Percentiles rank a stretch among this genome's conserved stretches.
These are phyloP conservation scores for Exaiptasia diaphana DNA, from an alignment of 64 coral and sea anemone species.

Conservation along the genomic window DNA sequence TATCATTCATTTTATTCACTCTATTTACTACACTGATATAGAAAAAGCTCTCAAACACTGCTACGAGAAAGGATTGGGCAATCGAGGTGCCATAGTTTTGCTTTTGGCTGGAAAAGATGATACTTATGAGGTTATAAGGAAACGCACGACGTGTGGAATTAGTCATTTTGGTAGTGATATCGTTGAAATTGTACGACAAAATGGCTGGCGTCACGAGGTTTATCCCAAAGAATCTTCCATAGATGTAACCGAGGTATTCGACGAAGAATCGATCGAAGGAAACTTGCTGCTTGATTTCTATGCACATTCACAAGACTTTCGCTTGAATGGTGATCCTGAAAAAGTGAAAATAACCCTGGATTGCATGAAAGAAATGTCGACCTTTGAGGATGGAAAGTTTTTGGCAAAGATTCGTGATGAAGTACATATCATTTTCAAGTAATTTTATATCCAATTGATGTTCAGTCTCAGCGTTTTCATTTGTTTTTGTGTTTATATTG, in stretches of 20 bases:
- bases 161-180: not conserved
- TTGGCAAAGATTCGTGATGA: too few species aligned
- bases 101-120: too few species aligned
- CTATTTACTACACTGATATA: constrained; percentile 5
- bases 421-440: too few species aligned
- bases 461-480: too few species aligned
- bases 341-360: constrained; percentile 3
- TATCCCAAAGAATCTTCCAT: constrained; percentile 36
- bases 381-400: not conserved
- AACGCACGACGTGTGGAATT: too few species aligned
- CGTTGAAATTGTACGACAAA: constrained; percentile 21
- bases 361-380: not conserved
- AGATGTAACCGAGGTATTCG: constrained; percentile 53
- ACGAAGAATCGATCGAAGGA: constrained; percentile 15
- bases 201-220: constrained; percentile 38
- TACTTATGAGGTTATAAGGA: too few species aligned
- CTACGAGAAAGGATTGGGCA: not conserved
- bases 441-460: too few species aligned
- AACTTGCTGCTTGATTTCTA: constrained; percentile 61
- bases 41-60: constrained; percentile 14
- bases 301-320: constrained; percentile 19
- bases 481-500: too few species aligned
- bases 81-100: not conserved
- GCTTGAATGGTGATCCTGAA: not conserved
- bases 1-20: constrained; percentile 23